These are phyloP conservation scores for Aurelia coerulea DNA, from an alignment of 30 jellyfish, hydroid and myxozoan species.

Conservation along the genomic window DNA sequence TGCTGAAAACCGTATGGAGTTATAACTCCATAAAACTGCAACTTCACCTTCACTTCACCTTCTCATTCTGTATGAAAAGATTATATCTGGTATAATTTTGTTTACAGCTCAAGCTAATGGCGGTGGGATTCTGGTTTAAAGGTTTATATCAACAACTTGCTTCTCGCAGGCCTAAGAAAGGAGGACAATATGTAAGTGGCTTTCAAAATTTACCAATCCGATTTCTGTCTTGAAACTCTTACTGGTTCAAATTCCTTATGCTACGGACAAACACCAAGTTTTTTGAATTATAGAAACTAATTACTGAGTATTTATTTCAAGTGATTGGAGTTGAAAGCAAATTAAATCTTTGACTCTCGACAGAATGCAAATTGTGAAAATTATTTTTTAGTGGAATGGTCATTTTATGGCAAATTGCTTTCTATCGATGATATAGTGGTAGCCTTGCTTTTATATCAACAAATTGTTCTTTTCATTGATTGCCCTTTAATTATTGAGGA, in stretches of 20 bases:
- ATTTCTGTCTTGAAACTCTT: background rate
- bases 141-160: slow-evolving; percentile 32
- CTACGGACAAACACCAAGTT: background rate
- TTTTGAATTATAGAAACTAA: background rate
- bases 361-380: too few relatives aligned
- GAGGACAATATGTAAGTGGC: slow-evolving; percentile 57
- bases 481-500: too few relatives aligned
- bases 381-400: too few relatives aligned
- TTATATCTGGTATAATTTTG: background rate
- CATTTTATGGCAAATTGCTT: too few relatives aligned
- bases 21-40: too few relatives aligned
- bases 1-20: too few relatives aligned
- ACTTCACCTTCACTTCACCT: too few relatives aligned
- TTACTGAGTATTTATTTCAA: background rate
- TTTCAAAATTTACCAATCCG: background rate
- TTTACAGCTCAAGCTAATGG: slow-evolving; percentile 27
- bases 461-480: too few relatives aligned
- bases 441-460: too few relatives aligned
- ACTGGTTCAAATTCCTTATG: background rate
- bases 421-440: too few relatives aligned
- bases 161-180: slow-evolving; percentile 57
- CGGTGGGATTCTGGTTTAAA: slow-evolving; percentile 9
- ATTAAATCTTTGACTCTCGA: too few relatives aligned
- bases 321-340: background rate
- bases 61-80: background rate